Evolutionary conservation across 2,113 vertebrate species (phyloP).

Genomic region (Callaeas wilsoni): DNA sequence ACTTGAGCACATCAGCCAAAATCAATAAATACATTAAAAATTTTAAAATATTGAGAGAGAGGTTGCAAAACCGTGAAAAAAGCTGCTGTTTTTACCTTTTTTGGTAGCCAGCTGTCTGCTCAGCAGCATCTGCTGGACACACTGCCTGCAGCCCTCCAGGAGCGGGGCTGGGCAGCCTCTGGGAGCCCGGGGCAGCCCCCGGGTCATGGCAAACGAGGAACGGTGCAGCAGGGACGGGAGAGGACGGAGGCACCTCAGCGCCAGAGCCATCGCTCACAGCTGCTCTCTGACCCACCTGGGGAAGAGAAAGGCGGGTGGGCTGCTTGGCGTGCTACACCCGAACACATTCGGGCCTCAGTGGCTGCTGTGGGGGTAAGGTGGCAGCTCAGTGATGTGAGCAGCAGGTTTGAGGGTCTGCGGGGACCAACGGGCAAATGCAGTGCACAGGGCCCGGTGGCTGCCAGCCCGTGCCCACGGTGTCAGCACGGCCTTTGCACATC

Average conservation of each 20-base stretch:
- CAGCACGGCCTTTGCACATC: accelerated
- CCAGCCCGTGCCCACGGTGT: accelerated
- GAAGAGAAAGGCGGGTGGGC: neutral
- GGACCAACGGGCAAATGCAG: accelerated
- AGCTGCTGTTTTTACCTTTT: conserved; percentile 79
- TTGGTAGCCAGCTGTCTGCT: conserved; percentile 85
- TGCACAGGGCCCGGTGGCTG: accelerated
- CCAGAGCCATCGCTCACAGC: conserved; percentile 54
- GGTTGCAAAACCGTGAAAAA: neutral
- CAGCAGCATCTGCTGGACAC: neutral
- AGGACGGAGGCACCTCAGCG: conserved; percentile 66
- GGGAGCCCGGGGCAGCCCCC: conserved; percentile 7
- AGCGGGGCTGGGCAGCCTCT: neutral
- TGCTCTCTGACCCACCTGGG: neutral
- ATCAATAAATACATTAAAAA: neutral
- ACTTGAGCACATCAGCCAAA: neutral
- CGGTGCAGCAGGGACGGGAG: conserved; percentile 65
- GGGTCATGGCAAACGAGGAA: neutral
- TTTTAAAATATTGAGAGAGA: neutral
- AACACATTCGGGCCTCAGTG: accelerated
- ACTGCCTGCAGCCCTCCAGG: neutral
- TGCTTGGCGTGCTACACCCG: accelerated
- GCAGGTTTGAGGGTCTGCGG: accelerated
- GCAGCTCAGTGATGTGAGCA: accelerated
- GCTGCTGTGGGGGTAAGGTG: accelerated